phyloP scores from a whole-genome alignment of 2,797 vertebrate species.

The Pagetopsis macropterus region DNA sequence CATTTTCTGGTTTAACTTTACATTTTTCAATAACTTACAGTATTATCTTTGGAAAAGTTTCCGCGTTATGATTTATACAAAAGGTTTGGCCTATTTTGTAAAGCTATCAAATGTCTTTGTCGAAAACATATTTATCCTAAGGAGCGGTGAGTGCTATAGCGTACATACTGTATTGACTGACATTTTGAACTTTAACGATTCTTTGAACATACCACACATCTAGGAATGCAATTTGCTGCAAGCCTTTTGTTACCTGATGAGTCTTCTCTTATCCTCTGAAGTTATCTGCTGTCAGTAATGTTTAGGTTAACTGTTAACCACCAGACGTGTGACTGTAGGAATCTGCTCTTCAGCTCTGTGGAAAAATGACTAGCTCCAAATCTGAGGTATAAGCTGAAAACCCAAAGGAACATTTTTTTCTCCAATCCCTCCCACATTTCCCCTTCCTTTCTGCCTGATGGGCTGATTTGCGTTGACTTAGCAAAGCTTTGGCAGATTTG shows the following conservation, averaged over 20 bases:
- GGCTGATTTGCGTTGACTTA: conserved; percentile 56
- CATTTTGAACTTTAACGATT: background rate
- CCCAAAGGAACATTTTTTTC: conserved; percentile 36
- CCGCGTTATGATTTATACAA: background rate
- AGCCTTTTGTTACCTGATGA: background rate
- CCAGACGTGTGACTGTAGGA: conserved; percentile 10
- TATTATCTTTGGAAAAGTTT: background rate
- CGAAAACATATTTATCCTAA: background rate
- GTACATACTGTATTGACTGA: background rate
- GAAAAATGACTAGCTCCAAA: conserved; percentile 34
- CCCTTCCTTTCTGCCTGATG: conserved; percentile 42
- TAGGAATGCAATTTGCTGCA: background rate
- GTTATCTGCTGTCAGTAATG: background rate
- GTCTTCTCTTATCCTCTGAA: background rate
- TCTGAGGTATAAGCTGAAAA: conserved; percentile 38
- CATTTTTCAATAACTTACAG: background rate
- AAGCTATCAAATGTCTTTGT: background rate
- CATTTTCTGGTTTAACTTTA: background rate
- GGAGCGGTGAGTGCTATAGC: background rate
- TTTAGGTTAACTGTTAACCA: conserved; percentile 18
- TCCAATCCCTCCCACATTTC: conserved; percentile 43
- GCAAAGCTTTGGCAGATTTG: conserved; percentile 51
- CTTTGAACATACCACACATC: background rate
- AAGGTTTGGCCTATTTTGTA: background rate
- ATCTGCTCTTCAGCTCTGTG: conserved; percentile 37